Conservation (phyloP, 1,140 invertebrate genomes). For the Ceratina australensis region DNA sequence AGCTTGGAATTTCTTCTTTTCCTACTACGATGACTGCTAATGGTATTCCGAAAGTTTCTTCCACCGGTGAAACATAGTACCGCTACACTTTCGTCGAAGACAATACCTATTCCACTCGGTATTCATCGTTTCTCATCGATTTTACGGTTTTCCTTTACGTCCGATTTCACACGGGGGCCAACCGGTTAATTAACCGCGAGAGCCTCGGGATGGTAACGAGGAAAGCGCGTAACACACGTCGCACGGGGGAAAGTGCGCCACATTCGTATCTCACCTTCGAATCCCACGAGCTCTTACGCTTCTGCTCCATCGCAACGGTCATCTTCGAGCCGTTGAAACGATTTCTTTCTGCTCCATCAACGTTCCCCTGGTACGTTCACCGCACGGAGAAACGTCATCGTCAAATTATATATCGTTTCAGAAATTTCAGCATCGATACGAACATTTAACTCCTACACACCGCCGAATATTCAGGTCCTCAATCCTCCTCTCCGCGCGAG, state of each 20-base stretch:
- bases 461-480: not conserved
- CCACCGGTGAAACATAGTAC: not conserved
- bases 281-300: constrained; percentile 78
- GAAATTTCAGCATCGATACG: not conserved
- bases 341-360: constrained; percentile 41
- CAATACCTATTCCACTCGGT: not conserved
- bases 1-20: not conserved
- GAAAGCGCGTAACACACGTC: constrained; percentile 35
- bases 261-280: constrained; percentile 74
- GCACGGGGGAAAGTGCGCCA: constrained; percentile 57
- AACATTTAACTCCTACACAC: not conserved
- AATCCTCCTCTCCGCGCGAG: not conserved
- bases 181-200: constrained; percentile 46
- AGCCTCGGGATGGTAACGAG: constrained; percentile 37
- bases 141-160: constrained; percentile 18
- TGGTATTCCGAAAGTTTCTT: constrained; percentile 8
- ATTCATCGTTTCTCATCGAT: constrained; percentile 24
- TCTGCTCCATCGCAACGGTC: constrained; percentile 78
- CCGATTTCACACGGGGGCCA: constrained; percentile 47
- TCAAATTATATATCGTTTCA: not conserved
- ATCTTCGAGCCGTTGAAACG: constrained; percentile 53
- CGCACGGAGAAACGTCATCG: constrained; percentile 31
- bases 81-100: constrained; percentile 9
- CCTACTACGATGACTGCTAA: constrained; percentile 2
- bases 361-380: constrained; percentile 32